Evolutionary conservation across 2,888 invertebrate species (phyloP).

Genomic region (Hermodice carunculata): DNA sequence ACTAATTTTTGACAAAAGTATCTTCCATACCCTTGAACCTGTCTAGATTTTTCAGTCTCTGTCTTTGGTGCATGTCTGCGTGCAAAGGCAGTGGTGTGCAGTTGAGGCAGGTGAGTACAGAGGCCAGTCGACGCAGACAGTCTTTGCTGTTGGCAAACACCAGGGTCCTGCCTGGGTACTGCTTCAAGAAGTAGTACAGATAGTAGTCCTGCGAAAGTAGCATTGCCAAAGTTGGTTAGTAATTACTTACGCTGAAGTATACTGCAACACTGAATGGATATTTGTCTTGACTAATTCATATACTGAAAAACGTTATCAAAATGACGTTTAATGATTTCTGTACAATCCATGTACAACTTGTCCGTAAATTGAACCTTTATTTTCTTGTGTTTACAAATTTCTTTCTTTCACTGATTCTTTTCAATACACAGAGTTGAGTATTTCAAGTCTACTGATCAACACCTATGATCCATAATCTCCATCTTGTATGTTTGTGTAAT

Average conservation of each 20-base stretch:
- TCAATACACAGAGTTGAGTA: too few relatives aligned
- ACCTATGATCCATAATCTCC: too few relatives aligned
- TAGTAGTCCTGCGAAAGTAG: slow-evolving; percentile 80
- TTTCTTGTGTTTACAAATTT: too few relatives aligned
- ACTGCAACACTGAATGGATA: background rate
- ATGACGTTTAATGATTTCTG: background rate
- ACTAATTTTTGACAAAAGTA: too few relatives aligned
- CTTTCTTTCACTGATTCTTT: too few relatives aligned
- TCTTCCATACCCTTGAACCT: slow-evolving; percentile 73
- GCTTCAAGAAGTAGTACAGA: slow-evolving; percentile 85
- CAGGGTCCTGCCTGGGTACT: slow-evolving; percentile 93
- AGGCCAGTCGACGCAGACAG: slow-evolving; percentile 83
- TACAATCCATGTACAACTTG: background rate
- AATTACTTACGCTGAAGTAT: slow-evolving; percentile 16
- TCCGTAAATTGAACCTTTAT: background rate
- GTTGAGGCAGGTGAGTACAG: slow-evolving; percentile 70
- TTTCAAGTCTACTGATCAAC: too few relatives aligned
- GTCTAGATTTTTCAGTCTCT: slow-evolving; percentile 93
- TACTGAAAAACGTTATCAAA: too few relatives aligned
- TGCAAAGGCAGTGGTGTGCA: slow-evolving; percentile 73
- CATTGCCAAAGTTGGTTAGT: background rate
- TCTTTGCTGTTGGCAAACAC: slow-evolving; percentile 88
- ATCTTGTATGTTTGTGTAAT: too few relatives aligned
- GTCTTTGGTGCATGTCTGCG: slow-evolving; percentile 89
- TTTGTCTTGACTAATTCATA: background rate